Evolutionary conservation across 2,113 vertebrate genomes (phyloP).

Genomic region (Silurus meridionalis): DNA sequence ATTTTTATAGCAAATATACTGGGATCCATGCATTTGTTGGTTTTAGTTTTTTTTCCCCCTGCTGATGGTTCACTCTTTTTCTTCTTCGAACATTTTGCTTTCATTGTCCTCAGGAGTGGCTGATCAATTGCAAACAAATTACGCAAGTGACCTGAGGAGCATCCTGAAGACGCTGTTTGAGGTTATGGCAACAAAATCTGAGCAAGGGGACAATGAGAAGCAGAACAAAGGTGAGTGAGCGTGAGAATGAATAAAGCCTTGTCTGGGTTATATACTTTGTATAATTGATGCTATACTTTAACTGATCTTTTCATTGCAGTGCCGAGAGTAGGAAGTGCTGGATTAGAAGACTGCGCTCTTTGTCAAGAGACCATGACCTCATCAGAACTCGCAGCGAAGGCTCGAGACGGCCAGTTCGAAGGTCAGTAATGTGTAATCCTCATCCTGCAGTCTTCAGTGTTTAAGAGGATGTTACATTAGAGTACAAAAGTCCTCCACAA

Average conservation of each 20-base stretch:
- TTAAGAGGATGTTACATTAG: not conserved
- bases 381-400: constrained; percentile 90
- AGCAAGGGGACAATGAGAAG: constrained; percentile 82
- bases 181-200: constrained; percentile 95
- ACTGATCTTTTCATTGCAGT: constrained; percentile 67
- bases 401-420: constrained; percentile 90
- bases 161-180: constrained; percentile 97
- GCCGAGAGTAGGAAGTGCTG: constrained; percentile 80
- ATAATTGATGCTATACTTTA: not conserved
- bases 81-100: not conserved
- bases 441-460: not conserved
- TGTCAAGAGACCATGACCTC: constrained; percentile 93
- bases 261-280: not conserved
- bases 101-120: constrained; percentile 80
- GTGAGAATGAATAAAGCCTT: not conserved
- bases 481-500: not conserved
- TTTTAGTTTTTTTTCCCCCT: no score
- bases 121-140: constrained; percentile 98
- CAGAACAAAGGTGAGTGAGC: constrained; percentile 81
- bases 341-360: constrained; percentile 90
- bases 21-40: not conserved
- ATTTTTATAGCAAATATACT: not conserved
- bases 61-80: not conserved
- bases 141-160: constrained; percentile 92
- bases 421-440: constrained; percentile 68